phyloP scores from a whole-genome alignment of 2,797 vertebrate species.

The Cetoscarus ocellatus region DNA sequence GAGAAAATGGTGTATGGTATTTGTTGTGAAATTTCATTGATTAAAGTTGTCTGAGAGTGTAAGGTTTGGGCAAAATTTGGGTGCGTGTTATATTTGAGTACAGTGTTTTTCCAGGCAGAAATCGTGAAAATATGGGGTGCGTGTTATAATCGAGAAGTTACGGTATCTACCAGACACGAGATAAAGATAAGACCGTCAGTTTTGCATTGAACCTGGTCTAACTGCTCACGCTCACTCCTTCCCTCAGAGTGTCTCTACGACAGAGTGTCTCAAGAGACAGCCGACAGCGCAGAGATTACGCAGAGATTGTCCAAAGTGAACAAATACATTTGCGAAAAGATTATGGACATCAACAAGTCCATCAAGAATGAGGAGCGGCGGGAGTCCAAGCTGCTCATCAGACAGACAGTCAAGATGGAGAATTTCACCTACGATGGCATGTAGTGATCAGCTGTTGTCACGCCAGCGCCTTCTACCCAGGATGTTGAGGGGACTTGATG shows the following conservation, averaged over 20 bases:
- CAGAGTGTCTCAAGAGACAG: slow-evolving; percentile 99
- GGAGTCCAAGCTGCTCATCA: slow-evolving; percentile 94
- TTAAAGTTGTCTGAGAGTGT: too few relatives aligned
- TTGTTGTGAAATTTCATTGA: too few relatives aligned
- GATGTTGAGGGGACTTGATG: slow-evolving; percentile 66
- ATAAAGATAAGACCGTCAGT: slow-evolving; percentile 39
- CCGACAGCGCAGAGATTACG: slow-evolving; percentile 98
- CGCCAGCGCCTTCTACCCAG: slow-evolving; percentile 73
- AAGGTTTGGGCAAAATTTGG: too few relatives aligned
- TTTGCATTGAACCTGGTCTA: slow-evolving; percentile 56
- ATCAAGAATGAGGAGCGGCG: slow-evolving; percentile 99
- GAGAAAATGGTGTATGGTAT: too few relatives aligned
- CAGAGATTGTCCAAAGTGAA: slow-evolving; percentile 99
- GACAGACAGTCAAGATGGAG: slow-evolving; percentile 90
- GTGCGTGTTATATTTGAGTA: too few relatives aligned
- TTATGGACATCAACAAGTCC: slow-evolving; percentile 99
- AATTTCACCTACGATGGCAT: slow-evolving; percentile 88
- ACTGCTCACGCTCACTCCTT: slow-evolving; percentile 50
- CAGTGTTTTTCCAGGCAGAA: too few relatives aligned
- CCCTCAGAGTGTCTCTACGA: slow-evolving; percentile 97
- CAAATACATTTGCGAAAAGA: slow-evolving; percentile 99
- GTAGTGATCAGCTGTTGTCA: slow-evolving; percentile 80
- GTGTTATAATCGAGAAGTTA: too few relatives aligned
- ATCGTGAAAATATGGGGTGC: too few relatives aligned
- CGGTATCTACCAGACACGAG: background rate